These are phyloP conservation scores for Chromis chromis DNA, from an alignment of 2,797 vertebrate species.

Conservation along the genomic window DNA sequence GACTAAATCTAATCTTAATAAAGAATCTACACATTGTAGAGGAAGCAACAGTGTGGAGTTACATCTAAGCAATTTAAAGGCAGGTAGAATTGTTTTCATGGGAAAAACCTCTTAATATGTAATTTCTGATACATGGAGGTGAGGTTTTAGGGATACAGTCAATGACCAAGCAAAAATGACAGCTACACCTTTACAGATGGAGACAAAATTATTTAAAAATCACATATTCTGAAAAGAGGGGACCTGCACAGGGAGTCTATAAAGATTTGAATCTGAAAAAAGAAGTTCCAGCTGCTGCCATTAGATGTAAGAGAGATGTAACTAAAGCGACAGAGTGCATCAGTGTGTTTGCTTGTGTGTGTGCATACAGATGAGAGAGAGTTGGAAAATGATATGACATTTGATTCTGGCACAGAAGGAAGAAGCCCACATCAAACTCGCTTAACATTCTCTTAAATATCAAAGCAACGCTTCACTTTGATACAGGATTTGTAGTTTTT, in stretches of 20 bases:
- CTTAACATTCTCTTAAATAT: slow-evolving; percentile 37
- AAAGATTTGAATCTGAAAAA: slow-evolving; percentile 16
- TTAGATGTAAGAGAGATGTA: slow-evolving; percentile 24
- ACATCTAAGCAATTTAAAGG: too few species aligned
- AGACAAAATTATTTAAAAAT: slow-evolving; percentile 22
- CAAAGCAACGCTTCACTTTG: slow-evolving; percentile 34
- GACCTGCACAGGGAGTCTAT: neutral
- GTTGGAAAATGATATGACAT: slow-evolving; percentile 35
- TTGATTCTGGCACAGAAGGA: slow-evolving; percentile 20
- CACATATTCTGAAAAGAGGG: neutral
- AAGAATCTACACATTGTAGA: too few species aligned
- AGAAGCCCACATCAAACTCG: slow-evolving; percentile 36
- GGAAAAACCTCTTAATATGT: too few species aligned
- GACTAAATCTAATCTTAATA: too few species aligned
- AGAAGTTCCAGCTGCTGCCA: slow-evolving; percentile 27
- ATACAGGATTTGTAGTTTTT: slow-evolving; percentile 40
- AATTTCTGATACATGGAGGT: too few species aligned
- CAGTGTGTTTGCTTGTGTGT: slow-evolving; percentile 7
- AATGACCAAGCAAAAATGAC: neutral
- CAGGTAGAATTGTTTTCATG: too few species aligned
- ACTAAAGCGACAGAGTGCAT: slow-evolving; percentile 4
- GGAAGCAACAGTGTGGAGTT: too few species aligned
- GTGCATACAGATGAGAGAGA: neutral
- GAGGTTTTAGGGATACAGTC: too few species aligned
- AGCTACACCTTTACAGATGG: neutral